Percentiles rank a stretch among this genome's conserved stretches.
Conservation (phyloP, 2,797 vertebrate genomes). For the Garrulus glandarius region DNA sequence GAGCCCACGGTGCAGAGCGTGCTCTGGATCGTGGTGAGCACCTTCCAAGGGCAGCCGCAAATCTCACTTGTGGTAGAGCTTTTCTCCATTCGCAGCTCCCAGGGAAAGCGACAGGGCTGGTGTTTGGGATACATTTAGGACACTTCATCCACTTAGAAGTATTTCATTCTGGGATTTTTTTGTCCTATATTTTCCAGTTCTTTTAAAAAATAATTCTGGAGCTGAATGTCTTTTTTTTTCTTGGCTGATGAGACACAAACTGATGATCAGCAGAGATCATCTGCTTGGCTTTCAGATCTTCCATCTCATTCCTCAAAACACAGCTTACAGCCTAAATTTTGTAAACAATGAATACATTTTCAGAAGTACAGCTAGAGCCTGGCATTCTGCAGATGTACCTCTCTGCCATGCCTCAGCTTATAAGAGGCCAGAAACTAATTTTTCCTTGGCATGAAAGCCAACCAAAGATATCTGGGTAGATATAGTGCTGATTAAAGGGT, state of each 20-base stretch:
- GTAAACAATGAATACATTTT: not conserved
- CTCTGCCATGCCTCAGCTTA: not conserved
- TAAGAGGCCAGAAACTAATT: not conserved
- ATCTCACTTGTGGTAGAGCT: not conserved
- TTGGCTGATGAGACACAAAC: not conserved
- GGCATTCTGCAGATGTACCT: not conserved
- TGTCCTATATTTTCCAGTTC: not conserved
- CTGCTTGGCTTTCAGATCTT: slow-evolving; percentile 10
- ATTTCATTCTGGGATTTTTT: not conserved
- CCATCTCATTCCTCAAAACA: not conserved
- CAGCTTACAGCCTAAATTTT: not conserved
- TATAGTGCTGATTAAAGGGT: not conserved
- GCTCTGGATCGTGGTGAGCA: slow-evolving; percentile 22
- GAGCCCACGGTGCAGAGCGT: not conserved
- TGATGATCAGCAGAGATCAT: not conserved
- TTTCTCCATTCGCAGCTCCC: not conserved
- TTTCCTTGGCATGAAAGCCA: slow-evolving; percentile 6
- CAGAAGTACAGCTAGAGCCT: not conserved
- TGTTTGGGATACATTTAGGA: not conserved
- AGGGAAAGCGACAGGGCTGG: not conserved
- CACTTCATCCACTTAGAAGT: not conserved
- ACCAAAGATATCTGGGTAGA: slow-evolving; percentile 17
- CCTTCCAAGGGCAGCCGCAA: slow-evolving; percentile 1
- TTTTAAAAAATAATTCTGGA: not conserved
- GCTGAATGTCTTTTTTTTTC: not conserved